Percentiles rank a stretch among this genome's conserved stretches.
Conservation (phyloP, 2,888 invertebrate genomes). For the Dryobota labecula region DNA sequence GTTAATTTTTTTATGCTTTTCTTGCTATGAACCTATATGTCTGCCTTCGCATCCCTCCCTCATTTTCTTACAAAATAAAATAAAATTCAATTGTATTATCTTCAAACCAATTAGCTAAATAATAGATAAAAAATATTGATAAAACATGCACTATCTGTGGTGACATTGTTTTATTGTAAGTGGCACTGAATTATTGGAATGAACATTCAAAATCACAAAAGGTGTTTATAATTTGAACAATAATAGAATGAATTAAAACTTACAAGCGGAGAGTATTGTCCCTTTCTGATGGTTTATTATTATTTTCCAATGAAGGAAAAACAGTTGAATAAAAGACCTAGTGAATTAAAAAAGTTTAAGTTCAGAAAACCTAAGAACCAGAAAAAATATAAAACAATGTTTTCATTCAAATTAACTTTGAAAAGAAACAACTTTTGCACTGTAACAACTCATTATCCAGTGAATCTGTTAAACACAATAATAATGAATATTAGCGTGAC, state of each 20-base stretch:
- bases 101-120: not conserved
- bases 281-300: not conserved
- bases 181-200: conserved; percentile 1
- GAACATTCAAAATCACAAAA: not conserved
- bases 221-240: not conserved
- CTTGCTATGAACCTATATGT: not conserved
- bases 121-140: conserved; percentile 16
- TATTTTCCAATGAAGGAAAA: not conserved
- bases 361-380: not conserved
- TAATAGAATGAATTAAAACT: not conserved
- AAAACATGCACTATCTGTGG: not conserved
- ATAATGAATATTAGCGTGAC: not conserved
- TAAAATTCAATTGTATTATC: not conserved
- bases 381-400: not conserved
- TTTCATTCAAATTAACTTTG: not conserved
- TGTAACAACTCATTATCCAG: not conserved
- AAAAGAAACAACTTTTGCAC: not conserved
- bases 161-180: not conserved
- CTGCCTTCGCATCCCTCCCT: not conserved
- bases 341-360: not conserved
- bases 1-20: not conserved
- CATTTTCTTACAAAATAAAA: not conserved
- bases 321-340: not conserved
- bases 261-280: not conserved
- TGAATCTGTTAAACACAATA: not conserved